Evolutionary conservation across 2,888 invertebrate species (phyloP), one percentile per base, ranked within the genome.

Genomic region (Heliothis peltigera): DNA sequence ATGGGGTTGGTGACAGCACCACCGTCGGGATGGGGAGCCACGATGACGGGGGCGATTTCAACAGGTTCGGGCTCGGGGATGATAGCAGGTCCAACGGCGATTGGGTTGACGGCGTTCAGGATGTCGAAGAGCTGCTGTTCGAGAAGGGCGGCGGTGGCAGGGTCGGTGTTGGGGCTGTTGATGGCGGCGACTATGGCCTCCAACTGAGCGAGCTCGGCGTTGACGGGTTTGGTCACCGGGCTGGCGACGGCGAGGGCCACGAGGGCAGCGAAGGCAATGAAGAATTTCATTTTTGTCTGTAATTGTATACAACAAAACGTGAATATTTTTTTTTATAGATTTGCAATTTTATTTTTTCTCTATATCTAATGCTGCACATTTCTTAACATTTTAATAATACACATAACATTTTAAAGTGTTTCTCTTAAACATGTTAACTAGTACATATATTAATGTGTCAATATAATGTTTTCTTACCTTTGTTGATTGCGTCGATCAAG

Each of bases 221-320:
- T 35, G 44, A 61, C 44, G 12, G 87, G 86, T 65, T 84, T 84
- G 58, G 77, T 0, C 52, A 80, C 18, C 18, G 85, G 83, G 69
- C 62, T 63, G 72, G 88, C 89, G 51, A 74, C 76, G 44, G 89
- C 86, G 68, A 90, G 78, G 67, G 87, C 89, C 70, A 87, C 81
- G 63, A 89, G 56, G 71, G 87, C 84, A 61, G 80, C 84, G 80
- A 91, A 85, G 43, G 84, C 89, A 62, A 90, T 63, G 81, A 89
- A 79, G 85, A 86, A 88, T 85, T 91, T 91, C 92, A 91, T 92
- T 64, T 84, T 86, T 75, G 65, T 61, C 83, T 88, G 89, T 72
- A 32, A 83, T 79, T 10, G n/a, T n/a, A 4, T 0, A 17, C 0
- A 22, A 35, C 12, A 7, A 61, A n/a, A 39, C 0, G 5, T 39